Percentiles rank a stretch among this genome's conserved stretches.
Conservation (phyloP, 2,113 vertebrate genomes). For the Willisornis vidua region DNA sequence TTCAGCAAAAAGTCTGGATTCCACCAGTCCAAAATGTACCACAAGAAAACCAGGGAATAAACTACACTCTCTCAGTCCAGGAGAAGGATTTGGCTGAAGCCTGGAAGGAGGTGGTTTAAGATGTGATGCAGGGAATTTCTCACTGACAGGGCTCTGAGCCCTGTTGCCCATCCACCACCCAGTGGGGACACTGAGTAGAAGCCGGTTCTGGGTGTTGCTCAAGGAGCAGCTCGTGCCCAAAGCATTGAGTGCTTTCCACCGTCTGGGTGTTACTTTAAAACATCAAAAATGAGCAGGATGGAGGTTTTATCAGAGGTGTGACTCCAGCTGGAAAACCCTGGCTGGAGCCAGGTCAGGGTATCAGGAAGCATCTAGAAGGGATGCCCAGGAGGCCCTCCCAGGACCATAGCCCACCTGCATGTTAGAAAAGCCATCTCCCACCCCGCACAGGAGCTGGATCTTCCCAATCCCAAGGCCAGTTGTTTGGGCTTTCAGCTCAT, state of each 20-base stretch:
- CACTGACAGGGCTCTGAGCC: accelerated
- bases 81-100: accelerated
- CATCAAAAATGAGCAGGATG: accelerated
- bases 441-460: accelerated
- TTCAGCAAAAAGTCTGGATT: not conserved
- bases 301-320: accelerated
- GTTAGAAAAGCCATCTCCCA: not conserved
- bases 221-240: not conserved
- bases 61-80: accelerated
- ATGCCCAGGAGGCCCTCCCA: not conserved
- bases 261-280: accelerated
- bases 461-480: accelerated
- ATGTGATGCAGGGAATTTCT: not conserved
- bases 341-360: accelerated
- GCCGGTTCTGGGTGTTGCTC: not conserved
- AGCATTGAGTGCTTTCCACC: not conserved
- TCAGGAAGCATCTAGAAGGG: not conserved
- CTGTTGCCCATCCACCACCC: not conserved
- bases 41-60: not conserved
- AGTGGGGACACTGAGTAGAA: accelerated
- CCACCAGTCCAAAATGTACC: accelerated
- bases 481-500: not conserved
- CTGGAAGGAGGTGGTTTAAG: not conserved
- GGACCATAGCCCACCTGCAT: not conserved
- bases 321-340: not conserved